Evolutionary conservation across 2,113 vertebrate genomes (phyloP).

Genomic region (Podarcis cretensis): DNA sequence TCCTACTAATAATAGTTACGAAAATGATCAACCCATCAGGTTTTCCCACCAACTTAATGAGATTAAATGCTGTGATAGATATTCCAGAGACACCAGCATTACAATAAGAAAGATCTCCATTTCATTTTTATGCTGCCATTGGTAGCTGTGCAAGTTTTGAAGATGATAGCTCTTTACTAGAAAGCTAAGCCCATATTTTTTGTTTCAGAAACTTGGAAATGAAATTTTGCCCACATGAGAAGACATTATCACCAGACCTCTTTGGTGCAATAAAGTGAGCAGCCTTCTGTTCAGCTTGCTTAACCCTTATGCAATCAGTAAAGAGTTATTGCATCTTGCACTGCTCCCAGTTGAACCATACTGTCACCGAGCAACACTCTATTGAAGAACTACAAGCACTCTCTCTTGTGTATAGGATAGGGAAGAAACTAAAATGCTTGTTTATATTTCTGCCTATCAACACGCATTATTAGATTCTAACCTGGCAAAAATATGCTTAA

Average conservation of each 20-base stretch:
- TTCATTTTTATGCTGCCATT: neutral
- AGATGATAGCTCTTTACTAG: neutral
- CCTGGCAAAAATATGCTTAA: slow-evolving; percentile 29
- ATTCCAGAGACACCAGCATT: neutral
- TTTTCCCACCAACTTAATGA: neutral
- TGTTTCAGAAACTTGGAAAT: slow-evolving; percentile 31
- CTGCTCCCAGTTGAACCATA: slow-evolving; percentile 63
- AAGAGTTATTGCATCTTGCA: slow-evolving; percentile 43
- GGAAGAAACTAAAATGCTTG: slow-evolving; percentile 40
- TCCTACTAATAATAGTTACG: neutral
- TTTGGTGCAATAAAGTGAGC: neutral
- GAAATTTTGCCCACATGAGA: slow-evolving; percentile 42
- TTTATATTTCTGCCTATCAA: slow-evolving; percentile 30
- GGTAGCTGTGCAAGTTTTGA: neutral
- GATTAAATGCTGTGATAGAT: neutral
- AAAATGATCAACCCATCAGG: neutral
- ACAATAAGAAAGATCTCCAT: neutral
- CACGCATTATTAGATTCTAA: slow-evolving; percentile 1
- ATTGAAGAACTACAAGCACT: slow-evolving; percentile 42
- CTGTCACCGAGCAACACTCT: slow-evolving; percentile 55
- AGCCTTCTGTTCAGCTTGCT: neutral
- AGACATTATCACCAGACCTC: neutral
- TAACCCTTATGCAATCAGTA: slow-evolving; percentile 67
- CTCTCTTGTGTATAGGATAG: slow-evolving; percentile 61
- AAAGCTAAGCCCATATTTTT: neutral